These are phyloP conservation scores for Alca torda DNA, from an alignment of 2,797 vertebrate genomes.

Conservation along the genomic window DNA sequence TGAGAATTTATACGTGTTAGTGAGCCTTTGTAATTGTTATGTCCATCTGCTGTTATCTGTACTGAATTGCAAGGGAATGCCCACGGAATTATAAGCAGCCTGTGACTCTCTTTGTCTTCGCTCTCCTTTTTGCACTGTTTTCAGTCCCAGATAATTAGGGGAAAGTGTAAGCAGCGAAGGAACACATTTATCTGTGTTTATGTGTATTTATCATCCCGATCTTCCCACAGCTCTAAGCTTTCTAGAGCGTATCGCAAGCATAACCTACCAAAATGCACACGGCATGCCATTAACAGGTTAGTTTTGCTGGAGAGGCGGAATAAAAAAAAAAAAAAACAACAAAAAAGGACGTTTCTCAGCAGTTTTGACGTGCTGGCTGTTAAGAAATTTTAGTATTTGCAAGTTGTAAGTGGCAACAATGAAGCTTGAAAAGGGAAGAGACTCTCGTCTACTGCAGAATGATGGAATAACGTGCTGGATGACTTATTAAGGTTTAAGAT, in stretches of 20 bases:
- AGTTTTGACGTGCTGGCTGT: neutral
- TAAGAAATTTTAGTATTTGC: neutral
- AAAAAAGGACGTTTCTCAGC: neutral
- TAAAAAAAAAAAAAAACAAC: neutral
- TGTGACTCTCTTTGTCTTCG: neutral
- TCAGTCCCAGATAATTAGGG: neutral
- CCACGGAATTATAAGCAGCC: neutral
- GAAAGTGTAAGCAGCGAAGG: neutral
- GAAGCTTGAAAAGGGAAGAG: neutral
- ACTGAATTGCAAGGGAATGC: neutral
- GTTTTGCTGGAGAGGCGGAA: neutral
- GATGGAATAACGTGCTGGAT: neutral
- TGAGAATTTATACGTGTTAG: neutral
- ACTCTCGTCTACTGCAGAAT: neutral
- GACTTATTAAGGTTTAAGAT: neutral
- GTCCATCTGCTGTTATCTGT: neutral
- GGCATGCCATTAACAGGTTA: accelerated
- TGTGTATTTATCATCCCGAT: neutral
- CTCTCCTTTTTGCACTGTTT: neutral
- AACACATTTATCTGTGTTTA: neutral
- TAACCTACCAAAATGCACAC: neutral
- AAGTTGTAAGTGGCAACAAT: neutral
- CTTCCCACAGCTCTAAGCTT: neutral
- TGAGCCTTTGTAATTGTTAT: neutral
- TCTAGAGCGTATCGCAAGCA: neutral